Conservation (phyloP, 1,140 invertebrate genomes). For the Zaprionus lachaisei region DNA sequence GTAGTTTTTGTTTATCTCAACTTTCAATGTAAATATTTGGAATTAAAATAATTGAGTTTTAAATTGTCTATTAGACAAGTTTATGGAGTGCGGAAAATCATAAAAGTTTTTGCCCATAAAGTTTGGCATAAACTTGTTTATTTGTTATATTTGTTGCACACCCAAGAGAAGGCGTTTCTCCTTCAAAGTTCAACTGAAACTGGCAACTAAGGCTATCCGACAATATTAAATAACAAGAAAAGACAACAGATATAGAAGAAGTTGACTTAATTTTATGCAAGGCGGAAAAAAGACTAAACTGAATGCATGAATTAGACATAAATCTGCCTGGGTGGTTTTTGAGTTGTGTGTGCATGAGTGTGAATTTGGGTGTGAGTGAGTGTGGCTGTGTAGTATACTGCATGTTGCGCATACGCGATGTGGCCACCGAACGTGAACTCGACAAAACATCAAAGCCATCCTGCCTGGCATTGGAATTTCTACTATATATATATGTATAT, state of each 20-base stretch:
- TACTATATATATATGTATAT: neutral
- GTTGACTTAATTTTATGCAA: neutral
- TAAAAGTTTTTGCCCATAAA: conserved; percentile 19
- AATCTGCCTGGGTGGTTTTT: conserved; percentile 42
- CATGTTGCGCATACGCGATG: conserved; percentile 59
- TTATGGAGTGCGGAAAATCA: conserved; percentile 17
- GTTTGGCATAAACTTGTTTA: conserved; percentile 13
- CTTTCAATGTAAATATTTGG: conserved; percentile 49
- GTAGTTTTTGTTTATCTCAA: neutral
- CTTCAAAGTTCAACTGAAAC: conserved; percentile 5
- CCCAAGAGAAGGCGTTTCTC: neutral
- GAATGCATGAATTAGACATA: conserved; percentile 27
- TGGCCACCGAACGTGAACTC: conserved; percentile 31
- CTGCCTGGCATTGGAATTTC: conserved; percentile 19
- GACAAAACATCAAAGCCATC: conserved; percentile 12
- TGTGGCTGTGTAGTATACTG: neutral
- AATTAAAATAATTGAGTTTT: conserved; percentile 62
- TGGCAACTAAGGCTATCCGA: neutral
- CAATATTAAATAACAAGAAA: neutral
- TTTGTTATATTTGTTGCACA: conserved; percentile 13
- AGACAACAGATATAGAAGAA: neutral
- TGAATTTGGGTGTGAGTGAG: conserved; percentile 9
- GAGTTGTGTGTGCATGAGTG: conserved; percentile 24
- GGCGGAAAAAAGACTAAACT: neutral
- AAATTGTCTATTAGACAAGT: conserved; percentile 41